phyloP scores from a whole-genome alignment of 2,888 invertebrate genomes.

The Hydrotaea diabolus region DNA sequence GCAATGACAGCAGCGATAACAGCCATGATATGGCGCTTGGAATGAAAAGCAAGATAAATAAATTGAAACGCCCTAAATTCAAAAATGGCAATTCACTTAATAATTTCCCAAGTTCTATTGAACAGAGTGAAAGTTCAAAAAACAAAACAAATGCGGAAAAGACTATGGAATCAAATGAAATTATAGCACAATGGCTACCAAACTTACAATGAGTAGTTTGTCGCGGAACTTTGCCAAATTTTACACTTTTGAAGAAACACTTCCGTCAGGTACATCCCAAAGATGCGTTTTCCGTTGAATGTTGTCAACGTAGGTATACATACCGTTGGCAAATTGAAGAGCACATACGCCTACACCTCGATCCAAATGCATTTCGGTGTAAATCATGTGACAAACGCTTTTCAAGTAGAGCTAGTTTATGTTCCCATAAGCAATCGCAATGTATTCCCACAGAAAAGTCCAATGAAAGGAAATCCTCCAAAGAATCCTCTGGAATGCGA shows the following conservation, averaged over 20 bases:
- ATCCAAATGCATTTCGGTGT: conserved; percentile 70
- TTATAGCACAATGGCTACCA: neutral
- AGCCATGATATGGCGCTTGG: neutral
- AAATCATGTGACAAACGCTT: conserved; percentile 60
- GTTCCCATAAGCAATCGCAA: neutral
- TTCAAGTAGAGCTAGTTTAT: neutral
- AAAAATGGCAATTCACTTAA: neutral
- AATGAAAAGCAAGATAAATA: neutral
- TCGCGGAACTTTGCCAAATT: conserved; percentile 52
- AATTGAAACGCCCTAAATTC: neutral
- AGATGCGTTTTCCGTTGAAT: conserved; percentile 65
- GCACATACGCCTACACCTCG: conserved; percentile 69
- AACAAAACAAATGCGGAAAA: conserved; percentile 33
- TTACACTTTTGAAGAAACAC: conserved; percentile 67
- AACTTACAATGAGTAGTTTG: neutral
- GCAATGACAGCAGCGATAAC: neutral
- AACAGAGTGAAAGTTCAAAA: no score
- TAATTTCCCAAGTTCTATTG: neutral
- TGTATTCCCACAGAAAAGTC: neutral
- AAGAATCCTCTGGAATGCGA: conserved; percentile 1
- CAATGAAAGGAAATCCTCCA: neutral
- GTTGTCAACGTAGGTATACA: conserved; percentile 69
- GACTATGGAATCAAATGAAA: conserved; percentile 4
- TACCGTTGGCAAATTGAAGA: conserved; percentile 70
- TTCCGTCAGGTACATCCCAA: conserved; percentile 66